Percentiles rank a stretch among this genome's conserved stretches.
Evolutionary conservation across 2,797 vertebrate genomes (phyloP).

Genomic region (Pseudomugil tenellus): DNA sequence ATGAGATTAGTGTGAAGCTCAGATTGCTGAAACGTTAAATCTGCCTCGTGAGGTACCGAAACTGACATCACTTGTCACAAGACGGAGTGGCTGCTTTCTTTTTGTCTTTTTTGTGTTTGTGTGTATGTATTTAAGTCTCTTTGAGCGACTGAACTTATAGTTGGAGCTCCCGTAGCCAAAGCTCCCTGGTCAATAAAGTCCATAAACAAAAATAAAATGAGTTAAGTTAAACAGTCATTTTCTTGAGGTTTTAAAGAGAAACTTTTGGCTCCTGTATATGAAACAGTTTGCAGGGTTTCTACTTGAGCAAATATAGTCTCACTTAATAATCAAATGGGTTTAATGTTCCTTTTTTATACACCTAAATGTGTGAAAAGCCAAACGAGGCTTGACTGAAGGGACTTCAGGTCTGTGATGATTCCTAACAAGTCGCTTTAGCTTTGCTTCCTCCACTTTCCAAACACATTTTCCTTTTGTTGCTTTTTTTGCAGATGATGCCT

Average conservation of each 20-base stretch:
- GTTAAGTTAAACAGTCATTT: too few species aligned
- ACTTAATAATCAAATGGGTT: constrained; percentile 12
- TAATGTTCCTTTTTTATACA: constrained; percentile 37
- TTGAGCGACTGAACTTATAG: background rate
- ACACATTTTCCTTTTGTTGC: background rate
- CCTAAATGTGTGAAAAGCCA: constrained; percentile 99
- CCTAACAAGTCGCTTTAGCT: background rate
- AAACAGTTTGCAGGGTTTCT: constrained; percentile 8
- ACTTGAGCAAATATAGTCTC: constrained; percentile 5
- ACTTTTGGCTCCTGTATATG: background rate
- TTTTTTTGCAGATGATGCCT: constrained; percentile 92
- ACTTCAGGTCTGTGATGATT: constrained; percentile 93
- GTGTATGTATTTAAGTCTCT: background rate
- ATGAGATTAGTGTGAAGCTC: constrained; percentile 25
- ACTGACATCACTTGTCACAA: background rate
- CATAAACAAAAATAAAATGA: background rate
- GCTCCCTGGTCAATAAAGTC: background rate
- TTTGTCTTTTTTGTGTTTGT: background rate
- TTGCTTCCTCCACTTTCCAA: background rate
- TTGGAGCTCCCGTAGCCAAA: background rate
- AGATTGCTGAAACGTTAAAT: background rate
- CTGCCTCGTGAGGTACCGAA: background rate
- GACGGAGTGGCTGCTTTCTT: background rate
- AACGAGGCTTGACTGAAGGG: constrained; percentile 97
- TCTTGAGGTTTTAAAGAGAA: too few species aligned